Conservation (phyloP, 2,888 invertebrate species). For the Tachystola acroxantha region DNA sequence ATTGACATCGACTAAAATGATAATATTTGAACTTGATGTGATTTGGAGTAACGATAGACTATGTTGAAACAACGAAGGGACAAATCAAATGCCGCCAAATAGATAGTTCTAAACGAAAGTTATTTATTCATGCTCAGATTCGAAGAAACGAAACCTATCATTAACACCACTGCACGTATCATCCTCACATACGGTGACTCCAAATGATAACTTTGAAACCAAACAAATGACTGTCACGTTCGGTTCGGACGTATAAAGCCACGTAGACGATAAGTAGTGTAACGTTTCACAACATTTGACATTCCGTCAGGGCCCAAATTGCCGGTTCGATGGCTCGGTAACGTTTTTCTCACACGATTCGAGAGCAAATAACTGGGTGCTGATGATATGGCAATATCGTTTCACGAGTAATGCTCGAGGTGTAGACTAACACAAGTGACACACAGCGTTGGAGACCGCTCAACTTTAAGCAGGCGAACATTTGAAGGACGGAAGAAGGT, state of each 20-base stretch:
- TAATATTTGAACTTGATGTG: too few species aligned
- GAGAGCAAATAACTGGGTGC: slow-evolving; percentile 73
- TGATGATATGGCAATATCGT: slow-evolving; percentile 67
- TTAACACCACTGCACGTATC: background rate
- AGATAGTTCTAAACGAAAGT: too few species aligned
- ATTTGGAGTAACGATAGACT: too few species aligned
- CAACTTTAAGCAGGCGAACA: slow-evolving; percentile 8
- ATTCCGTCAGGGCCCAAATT: slow-evolving; percentile 59
- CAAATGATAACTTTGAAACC: slow-evolving; percentile 27
- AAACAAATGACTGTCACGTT: slow-evolving; percentile 54
- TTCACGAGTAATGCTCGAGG: slow-evolving; percentile 51
- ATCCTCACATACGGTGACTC: slow-evolving; percentile 6
- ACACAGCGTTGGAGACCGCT: too few species aligned
- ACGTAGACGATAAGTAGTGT: slow-evolving; percentile 15
- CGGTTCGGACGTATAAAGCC: slow-evolving; percentile 13
- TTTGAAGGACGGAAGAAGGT: too few species aligned
- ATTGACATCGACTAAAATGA: too few species aligned
- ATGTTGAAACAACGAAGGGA: too few species aligned
- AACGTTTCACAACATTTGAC: slow-evolving; percentile 66
- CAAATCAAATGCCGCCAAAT: too few species aligned
- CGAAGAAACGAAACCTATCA: background rate
- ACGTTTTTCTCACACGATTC: slow-evolving; percentile 74
- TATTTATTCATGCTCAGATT: too few species aligned
- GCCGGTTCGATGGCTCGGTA: slow-evolving; percentile 51
- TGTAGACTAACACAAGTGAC: slow-evolving; percentile 34